A percentile compares a stretch with the other conserved stretches of the same genome.
These are phyloP conservation scores for Doryteuthis pealeii DNA, from an alignment of 1,140 invertebrate genomes.

Conservation along the genomic window DNA sequence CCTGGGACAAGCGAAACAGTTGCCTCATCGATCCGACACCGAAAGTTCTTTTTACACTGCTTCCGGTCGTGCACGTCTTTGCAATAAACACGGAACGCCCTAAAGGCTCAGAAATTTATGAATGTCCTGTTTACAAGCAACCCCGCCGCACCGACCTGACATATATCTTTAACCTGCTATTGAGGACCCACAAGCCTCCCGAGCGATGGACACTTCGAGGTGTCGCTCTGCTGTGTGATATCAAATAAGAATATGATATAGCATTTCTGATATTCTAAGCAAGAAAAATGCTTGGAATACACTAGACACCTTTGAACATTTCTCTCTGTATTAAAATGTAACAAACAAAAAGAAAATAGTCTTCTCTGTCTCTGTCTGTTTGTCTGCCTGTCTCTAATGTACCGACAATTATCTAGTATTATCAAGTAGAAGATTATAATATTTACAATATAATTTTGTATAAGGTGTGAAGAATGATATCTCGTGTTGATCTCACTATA, in stretches of 20 bases:
- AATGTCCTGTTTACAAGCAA: constrained; percentile 94
- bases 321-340: too few relatives aligned
- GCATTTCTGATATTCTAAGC: too few relatives aligned
- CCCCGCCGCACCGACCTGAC: constrained; percentile 88
- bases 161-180: constrained; percentile 86
- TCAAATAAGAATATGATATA: constrained; percentile 77
- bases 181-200: constrained; percentile 81
- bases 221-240: constrained; percentile 91
- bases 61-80: constrained; percentile 57
- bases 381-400: too few relatives aligned
- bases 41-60: constrained; percentile 49
- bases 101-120: constrained; percentile 87
- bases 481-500: too few relatives aligned
- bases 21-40: constrained; percentile 49
- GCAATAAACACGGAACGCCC: constrained; percentile 67
- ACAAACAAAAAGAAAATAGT: too few relatives aligned
- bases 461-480: too few relatives aligned
- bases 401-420: too few relatives aligned
- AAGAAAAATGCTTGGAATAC: background rate
- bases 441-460: too few relatives aligned
- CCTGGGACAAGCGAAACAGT: constrained; percentile 49
- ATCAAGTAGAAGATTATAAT: too few relatives aligned
- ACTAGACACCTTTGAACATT: too few relatives aligned
- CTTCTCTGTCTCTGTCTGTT: too few relatives aligned
- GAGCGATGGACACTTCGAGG: constrained; percentile 89